These are phyloP conservation scores for Acanthococcus lagerstroemiae DNA, from an alignment of 2,888 invertebrate species.

Conservation along the genomic window DNA sequence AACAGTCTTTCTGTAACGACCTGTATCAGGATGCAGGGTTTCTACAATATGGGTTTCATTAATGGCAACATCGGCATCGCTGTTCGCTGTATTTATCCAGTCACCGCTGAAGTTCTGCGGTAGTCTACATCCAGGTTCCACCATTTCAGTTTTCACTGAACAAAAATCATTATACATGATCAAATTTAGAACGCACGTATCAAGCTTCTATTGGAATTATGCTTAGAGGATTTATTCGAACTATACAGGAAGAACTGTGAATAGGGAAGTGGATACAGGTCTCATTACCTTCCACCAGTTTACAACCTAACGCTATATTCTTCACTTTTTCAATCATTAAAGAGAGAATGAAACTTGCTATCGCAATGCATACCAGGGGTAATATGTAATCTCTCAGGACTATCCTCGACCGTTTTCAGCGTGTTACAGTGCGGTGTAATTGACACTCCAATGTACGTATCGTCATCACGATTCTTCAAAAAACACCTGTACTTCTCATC, in stretches of 20 bases:
- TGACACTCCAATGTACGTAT: conserved; percentile 80
- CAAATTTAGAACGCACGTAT: background rate
- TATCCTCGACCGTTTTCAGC: conserved; percentile 84
- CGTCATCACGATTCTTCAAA: conserved; percentile 86
- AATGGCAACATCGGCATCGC: conserved; percentile 85
- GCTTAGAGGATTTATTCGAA: background rate
- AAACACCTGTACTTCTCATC: conserved; percentile 93
- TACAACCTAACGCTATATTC: too few relatives aligned
- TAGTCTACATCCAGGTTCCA: conserved; percentile 80
- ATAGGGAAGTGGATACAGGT: too few relatives aligned
- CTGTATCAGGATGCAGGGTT: conserved; percentile 87
- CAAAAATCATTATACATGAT: conserved; percentile 30
- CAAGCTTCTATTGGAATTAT: background rate
- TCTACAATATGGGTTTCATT: conserved; percentile 95
- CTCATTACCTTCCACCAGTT: too few relatives aligned
- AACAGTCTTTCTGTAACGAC: conserved; percentile 74
- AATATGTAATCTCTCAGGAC: conserved; percentile 76
- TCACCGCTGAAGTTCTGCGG: conserved; percentile 89
- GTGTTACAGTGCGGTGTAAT: conserved; percentile 89
- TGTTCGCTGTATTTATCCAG: conserved; percentile 96
- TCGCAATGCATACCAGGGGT: conserved; percentile 60
- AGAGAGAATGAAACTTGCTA: too few relatives aligned
- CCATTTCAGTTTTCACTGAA: conserved; percentile 66
- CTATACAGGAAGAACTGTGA: too few relatives aligned
- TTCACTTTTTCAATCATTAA: too few relatives aligned